Percentiles rank a stretch among this genome's conserved stretches.
Evolutionary conservation across 2,797 vertebrate genomes (phyloP).

Genomic region (Poeciliopsis turneri): DNA sequence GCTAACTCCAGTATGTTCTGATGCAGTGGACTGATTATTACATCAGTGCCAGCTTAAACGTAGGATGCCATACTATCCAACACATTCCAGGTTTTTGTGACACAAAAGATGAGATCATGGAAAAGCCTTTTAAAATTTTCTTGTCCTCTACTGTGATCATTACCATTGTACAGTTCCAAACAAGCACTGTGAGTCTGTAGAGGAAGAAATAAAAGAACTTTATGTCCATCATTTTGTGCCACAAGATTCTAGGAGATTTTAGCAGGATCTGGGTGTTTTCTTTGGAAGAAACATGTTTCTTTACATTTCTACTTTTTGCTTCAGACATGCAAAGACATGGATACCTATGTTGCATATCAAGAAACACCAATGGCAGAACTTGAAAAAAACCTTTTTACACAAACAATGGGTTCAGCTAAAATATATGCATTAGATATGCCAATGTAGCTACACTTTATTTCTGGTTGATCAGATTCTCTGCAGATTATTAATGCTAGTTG

Average conservation of each 20-base stretch:
- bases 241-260: background rate
- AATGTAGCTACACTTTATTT: background rate
- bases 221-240: background rate
- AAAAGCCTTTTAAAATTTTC: background rate
- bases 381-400: background rate
- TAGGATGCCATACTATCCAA: background rate
- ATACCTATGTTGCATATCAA: background rate
- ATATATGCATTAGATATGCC: background rate
- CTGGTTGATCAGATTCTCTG: background rate
- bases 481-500: background rate
- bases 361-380: background rate
- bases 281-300: background rate
- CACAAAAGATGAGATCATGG: background rate
- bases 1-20: slow-evolving; percentile 26
- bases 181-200: background rate
- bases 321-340: background rate
- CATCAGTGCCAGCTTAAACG: background rate
- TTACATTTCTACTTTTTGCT: background rate
- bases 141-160: background rate
- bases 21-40: slow-evolving; percentile 33
- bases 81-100: background rate
- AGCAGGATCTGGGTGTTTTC: background rate
- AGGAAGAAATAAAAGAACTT: background rate
- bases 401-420: background rate
- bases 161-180: background rate